These are phyloP conservation scores for Andrena camellia DNA, from an alignment of 2,888 invertebrate species.

Conservation along the genomic window DNA sequence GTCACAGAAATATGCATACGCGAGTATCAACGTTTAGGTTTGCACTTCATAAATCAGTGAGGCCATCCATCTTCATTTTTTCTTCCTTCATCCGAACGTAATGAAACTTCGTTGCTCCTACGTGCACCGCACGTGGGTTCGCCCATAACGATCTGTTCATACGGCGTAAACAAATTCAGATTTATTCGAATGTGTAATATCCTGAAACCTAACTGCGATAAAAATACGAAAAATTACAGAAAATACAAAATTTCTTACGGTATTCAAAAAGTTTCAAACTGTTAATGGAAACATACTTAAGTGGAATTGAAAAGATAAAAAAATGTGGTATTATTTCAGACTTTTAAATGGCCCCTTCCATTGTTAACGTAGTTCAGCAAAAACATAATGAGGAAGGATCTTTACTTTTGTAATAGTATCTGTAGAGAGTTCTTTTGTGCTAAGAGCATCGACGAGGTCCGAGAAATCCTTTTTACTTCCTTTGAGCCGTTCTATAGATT, in stretches of 20 bases:
- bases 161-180: neutral
- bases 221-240: neutral
- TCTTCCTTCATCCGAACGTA: slow-evolving; percentile 30
- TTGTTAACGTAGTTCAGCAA: no score
- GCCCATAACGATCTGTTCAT: neutral
- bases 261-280: no score
- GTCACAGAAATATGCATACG: neutral
- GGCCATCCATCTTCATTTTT: slow-evolving; percentile 60
- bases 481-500: slow-evolving; percentile 19
- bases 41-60: slow-evolving; percentile 41
- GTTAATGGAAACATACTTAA: no score
- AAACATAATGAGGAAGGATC: no score
- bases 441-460: neutral
- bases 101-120: slow-evolving; percentile 11
- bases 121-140: no score
- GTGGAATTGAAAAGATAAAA: no score
- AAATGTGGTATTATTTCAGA: no score
- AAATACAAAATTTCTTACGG: no score
- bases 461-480: neutral
- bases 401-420: neutral
- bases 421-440: neutral
- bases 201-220: neutral
- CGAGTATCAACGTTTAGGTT: neutral
- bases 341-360: no score
- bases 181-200: slow-evolving; percentile 24